Percentiles rank a stretch among this genome's conserved stretches.
phyloP scores from a whole-genome alignment of 1,140 invertebrate genomes.

The Ostrea denselamellosa region DNA sequence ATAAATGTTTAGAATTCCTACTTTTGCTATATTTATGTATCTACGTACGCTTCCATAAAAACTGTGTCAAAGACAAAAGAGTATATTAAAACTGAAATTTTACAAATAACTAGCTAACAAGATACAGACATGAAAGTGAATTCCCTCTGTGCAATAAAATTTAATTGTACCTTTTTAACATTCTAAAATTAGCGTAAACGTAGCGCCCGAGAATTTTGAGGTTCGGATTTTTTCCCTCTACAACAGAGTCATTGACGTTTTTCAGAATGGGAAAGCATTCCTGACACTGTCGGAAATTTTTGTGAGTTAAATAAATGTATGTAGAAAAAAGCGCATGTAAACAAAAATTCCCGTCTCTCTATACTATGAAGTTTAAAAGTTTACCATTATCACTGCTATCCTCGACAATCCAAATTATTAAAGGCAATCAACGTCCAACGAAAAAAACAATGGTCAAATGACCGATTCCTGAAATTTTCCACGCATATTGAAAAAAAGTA shows the following conservation, averaged over 20 bases:
- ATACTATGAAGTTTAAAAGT: neutral
- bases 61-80: slow-evolving; percentile 21
- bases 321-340: neutral
- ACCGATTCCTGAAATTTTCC: neutral
- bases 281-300: neutral
- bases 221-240: neutral
- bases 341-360: neutral
- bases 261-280: slow-evolving; percentile 11
- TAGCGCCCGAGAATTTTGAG: neutral
- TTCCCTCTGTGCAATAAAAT: slow-evolving; percentile 26
- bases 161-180: slow-evolving; percentile 24
- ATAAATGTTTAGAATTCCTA: slow-evolving; percentile 18
- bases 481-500: neutral
- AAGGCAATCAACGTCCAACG: neutral
- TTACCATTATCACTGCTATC: neutral
- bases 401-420: neutral
- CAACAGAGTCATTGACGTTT: slow-evolving; percentile 14
- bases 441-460: neutral
- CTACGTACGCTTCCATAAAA: slow-evolving; percentile 5
- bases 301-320: neutral
- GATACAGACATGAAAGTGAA: slow-evolving; percentile 5
- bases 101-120: slow-evolving; percentile 33
- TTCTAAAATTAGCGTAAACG: slow-evolving; percentile 5
- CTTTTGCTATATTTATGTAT: slow-evolving; percentile 1
- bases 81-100: neutral